Evolutionary conservation across 2,888 invertebrate genomes (phyloP).

Genomic region (Dioctria rufipes): DNA sequence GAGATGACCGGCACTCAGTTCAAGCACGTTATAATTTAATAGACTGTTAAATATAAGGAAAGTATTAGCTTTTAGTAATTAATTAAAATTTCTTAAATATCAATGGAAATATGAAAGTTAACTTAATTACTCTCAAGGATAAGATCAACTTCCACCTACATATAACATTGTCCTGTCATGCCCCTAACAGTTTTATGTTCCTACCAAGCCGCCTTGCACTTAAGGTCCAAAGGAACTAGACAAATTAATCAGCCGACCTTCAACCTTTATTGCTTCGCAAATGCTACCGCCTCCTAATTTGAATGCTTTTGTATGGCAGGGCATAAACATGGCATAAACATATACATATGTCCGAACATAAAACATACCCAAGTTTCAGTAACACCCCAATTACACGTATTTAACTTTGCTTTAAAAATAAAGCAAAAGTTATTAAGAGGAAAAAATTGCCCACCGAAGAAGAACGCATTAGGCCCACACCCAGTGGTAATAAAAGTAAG

Average conservation of each 20-base stretch:
- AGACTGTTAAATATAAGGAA: too few relatives aligned
- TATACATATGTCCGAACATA: neutral
- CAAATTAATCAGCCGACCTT: neutral
- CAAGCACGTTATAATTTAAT: too few relatives aligned
- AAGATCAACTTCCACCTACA: too few relatives aligned
- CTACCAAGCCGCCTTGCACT: too few relatives aligned
- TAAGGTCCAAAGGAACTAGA: neutral
- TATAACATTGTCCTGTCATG: too few relatives aligned
- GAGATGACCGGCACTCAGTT: too few relatives aligned
- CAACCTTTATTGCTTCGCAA: neutral
- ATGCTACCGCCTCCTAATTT: neutral
- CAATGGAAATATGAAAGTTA: too few relatives aligned
- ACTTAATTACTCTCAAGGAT: too few relatives aligned
- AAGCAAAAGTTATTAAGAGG: neutral
- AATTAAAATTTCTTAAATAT: too few relatives aligned
- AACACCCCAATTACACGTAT: neutral
- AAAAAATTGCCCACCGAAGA: conserved; percentile 9
- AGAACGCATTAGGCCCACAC: conserved; percentile 17
- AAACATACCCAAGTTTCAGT: neutral
- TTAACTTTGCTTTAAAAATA: conserved; percentile 3
- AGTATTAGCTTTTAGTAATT: too few relatives aligned
- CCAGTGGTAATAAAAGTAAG: conserved; percentile 50
- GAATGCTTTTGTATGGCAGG: conserved; percentile 7
- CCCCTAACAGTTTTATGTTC: too few relatives aligned
- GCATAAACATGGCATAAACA: neutral